Evolutionary conservation across 1,140 invertebrate genomes (phyloP).

Genomic region (Grapholita molesta): DNA sequence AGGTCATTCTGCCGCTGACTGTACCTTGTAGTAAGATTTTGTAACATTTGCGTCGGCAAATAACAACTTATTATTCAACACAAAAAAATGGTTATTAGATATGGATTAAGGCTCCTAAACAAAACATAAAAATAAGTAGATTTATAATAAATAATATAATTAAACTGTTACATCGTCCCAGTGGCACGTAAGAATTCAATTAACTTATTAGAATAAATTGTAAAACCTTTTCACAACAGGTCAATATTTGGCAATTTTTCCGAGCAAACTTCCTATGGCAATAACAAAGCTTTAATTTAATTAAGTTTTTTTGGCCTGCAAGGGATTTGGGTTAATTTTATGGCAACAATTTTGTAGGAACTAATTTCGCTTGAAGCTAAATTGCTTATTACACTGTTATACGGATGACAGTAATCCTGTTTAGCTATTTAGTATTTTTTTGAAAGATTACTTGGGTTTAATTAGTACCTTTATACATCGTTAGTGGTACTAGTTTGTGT

Average conservation of each 20-base stretch:
- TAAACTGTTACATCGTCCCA: not conserved
- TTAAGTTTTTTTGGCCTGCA: not conserved
- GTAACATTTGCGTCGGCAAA: too few relatives aligned
- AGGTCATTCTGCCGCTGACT: too few relatives aligned
- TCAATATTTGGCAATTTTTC: not conserved
- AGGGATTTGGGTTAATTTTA: conserved; percentile 15
- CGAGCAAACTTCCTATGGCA: not conserved
- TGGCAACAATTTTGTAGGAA: not conserved
- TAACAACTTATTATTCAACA: too few relatives aligned
- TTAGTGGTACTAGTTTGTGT: too few relatives aligned
- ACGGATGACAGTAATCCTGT: not conserved
- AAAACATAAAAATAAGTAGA: not conserved
- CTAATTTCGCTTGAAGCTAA: conserved; percentile 8
- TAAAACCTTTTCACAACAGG: not conserved
- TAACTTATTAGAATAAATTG: not conserved
- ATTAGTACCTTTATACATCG: too few relatives aligned
- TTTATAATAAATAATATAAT: not conserved
- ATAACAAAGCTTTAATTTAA: not conserved
- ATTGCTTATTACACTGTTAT: conserved; percentile 14
- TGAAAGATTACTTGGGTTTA: not conserved
- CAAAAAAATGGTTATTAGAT: too few relatives aligned
- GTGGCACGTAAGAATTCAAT: not conserved
- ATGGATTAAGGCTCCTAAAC: too few relatives aligned
- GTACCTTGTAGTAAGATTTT: too few relatives aligned
- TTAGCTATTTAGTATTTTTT: not conserved